These are phyloP conservation scores for Drosophila pegasa DNA, from an alignment of 2,888 invertebrate genomes.

Conservation along the genomic window DNA sequence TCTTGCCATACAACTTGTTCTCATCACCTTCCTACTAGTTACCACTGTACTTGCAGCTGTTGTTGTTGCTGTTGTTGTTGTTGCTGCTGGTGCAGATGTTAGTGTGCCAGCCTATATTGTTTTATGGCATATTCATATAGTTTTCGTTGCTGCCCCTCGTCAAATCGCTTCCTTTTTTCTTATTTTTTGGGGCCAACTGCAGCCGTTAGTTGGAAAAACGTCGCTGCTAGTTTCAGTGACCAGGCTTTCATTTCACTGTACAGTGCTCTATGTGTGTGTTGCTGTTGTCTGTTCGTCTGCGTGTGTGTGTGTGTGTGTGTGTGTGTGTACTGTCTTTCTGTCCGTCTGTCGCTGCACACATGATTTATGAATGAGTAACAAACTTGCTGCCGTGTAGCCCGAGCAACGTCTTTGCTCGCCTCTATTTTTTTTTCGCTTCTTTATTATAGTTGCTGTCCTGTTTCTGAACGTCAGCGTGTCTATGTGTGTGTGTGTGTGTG, in stretches of 20 bases:
- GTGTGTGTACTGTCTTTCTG: slow-evolving; percentile 24
- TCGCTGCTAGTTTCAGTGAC: slow-evolving; percentile 76
- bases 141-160: slow-evolving; percentile 45
- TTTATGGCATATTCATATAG: slow-evolving; percentile 80
- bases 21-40: not conserved
- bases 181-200: slow-evolving; percentile 58
- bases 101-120: slow-evolving; percentile 68
- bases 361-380: slow-evolving; percentile 82
- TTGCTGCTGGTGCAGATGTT: slow-evolving; percentile 56
- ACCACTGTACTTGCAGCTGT: slow-evolving; percentile 59
- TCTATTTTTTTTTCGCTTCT: slow-evolving; percentile 53
- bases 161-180: slow-evolving; percentile 51
- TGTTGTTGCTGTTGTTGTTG: slow-evolving; percentile 36
- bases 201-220: slow-evolving; percentile 57
- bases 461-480: slow-evolving; percentile 18
- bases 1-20: not conserved
- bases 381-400: slow-evolving; percentile 77
- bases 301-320: slow-evolving; percentile 23
- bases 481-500: slow-evolving; percentile 27
- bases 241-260: slow-evolving; percentile 54
- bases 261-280: not conserved
- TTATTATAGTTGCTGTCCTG: slow-evolving; percentile 67
- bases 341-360: slow-evolving; percentile 72
- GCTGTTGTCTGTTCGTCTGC: slow-evolving; percentile 20
- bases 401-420: slow-evolving; percentile 73